phyloP scores from a whole-genome alignment of 2,113 vertebrate species.

The Oxygymnocypris stewartii region DNA sequence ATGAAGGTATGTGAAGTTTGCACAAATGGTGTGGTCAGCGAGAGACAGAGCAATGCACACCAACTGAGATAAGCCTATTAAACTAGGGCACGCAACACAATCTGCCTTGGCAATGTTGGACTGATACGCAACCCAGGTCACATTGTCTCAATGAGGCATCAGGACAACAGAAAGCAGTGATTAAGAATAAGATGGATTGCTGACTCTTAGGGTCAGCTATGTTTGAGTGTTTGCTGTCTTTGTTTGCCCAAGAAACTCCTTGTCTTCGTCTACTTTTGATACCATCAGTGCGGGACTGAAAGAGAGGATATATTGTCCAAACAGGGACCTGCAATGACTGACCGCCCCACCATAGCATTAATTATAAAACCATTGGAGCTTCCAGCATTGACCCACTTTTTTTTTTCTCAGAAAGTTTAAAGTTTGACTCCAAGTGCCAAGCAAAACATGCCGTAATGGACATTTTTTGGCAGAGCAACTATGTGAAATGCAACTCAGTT shows the following conservation, averaged over 20 bases:
- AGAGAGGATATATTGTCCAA: conserved; percentile 67
- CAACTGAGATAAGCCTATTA: conserved; percentile 38
- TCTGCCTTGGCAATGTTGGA: conserved; percentile 43
- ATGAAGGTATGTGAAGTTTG: too few species aligned
- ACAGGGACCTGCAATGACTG: conserved; percentile 69
- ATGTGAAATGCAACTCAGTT: conserved; percentile 67
- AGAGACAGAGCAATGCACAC: conserved; percentile 37
- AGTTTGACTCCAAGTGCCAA: conserved; percentile 64
- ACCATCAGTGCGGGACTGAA: conserved; percentile 72
- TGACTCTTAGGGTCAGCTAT: conserved; percentile 72
- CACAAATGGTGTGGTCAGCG: conserved; percentile 50
- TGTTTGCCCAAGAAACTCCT: conserved; percentile 72
- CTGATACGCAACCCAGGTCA: conserved; percentile 48
- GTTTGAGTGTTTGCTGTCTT: conserved; percentile 78
- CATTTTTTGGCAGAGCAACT: conserved; percentile 73
- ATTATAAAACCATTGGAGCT: conserved; percentile 76
- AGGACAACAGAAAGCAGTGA: conserved; percentile 54
- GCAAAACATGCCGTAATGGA: conserved; percentile 72
- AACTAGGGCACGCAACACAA: conserved; percentile 30
- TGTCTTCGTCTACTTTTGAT: conserved; percentile 63
- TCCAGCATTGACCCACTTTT: conserved; percentile 63
- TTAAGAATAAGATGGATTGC: conserved; percentile 76
- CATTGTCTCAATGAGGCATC: conserved; percentile 41
- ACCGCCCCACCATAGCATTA: conserved; percentile 69
- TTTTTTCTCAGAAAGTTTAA: conserved; percentile 65